Evolutionary conservation across 2,113 vertebrate genomes (phyloP).

Genomic region (Tretioscincus oriximinensis): DNA sequence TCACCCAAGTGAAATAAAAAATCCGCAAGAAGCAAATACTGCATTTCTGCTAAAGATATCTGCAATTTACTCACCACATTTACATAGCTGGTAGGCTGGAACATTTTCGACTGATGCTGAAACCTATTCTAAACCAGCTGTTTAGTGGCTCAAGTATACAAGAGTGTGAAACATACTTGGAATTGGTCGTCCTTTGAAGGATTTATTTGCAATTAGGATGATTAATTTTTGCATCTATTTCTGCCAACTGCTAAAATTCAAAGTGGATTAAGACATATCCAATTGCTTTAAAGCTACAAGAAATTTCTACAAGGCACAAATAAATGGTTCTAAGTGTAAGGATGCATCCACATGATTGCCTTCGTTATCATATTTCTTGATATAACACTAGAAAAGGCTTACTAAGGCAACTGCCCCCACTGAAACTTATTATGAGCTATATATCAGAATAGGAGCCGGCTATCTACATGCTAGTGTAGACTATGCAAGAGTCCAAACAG

Average conservation of each 20-base stretch:
- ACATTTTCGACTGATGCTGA: not conserved
- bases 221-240: not conserved
- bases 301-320: no score
- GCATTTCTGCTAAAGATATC: not conserved
- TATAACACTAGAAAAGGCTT: no score
- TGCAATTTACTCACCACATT: not conserved
- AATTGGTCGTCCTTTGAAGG: not conserved
- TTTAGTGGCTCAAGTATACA: not conserved
- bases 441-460: no score
- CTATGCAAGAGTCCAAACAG: no score
- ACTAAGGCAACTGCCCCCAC: no score
- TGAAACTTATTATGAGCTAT: no score
- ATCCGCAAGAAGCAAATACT: not conserved
- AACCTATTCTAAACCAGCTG: not conserved
- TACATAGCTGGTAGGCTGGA: not conserved
- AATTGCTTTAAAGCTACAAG: no score
- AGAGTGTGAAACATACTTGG: not conserved
- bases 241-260: not conserved
- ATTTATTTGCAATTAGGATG: not conserved
- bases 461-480: no score
- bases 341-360: no score
- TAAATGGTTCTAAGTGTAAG: no score
- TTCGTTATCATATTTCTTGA: no score
- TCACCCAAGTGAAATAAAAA: not conserved
- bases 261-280: no score